Evolutionary conservation across 2,113 vertebrate genomes (phyloP).

Genomic region (Oceanodroma tethys): DNA sequence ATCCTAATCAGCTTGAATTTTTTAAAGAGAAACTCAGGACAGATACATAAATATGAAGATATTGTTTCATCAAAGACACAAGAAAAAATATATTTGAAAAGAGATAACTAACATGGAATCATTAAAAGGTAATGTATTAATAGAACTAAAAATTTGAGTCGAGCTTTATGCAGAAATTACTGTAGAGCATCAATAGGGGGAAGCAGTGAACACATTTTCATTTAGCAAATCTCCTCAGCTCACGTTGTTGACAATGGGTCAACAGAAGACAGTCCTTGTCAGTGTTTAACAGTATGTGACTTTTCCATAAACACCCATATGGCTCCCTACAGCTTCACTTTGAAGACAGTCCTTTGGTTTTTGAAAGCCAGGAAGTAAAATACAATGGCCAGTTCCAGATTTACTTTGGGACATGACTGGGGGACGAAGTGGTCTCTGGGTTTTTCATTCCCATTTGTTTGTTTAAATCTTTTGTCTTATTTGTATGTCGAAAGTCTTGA

Average conservation of each 20-base stretch:
- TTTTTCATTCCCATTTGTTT: not conserved
- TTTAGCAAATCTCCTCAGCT: not conserved
- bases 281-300: not conserved
- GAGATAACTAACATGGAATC: not conserved
- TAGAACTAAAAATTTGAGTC: not conserved
- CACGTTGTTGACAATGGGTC: not conserved
- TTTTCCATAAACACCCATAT: not conserved
- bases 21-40: not conserved
- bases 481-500: not conserved
- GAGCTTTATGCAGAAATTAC: not conserved
- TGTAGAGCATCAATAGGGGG: not conserved
- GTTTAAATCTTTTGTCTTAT: not conserved
- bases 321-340: slow-evolving; percentile 30
- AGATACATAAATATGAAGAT: not conserved
- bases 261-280: not conserved
- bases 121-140: not conserved
- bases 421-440: not conserved
- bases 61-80: not conserved
- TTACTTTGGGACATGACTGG: not conserved
- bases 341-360: not conserved
- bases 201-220: not conserved
- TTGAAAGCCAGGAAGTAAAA: slow-evolving; percentile 22
- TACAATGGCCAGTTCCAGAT: slow-evolving; percentile 12
- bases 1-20: not conserved
- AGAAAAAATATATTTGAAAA: not conserved